Evolutionary conservation across 1,140 invertebrate species (phyloP), one percentile per base, ranked within the genome.

Genomic region (Bombus confusus): DNA sequence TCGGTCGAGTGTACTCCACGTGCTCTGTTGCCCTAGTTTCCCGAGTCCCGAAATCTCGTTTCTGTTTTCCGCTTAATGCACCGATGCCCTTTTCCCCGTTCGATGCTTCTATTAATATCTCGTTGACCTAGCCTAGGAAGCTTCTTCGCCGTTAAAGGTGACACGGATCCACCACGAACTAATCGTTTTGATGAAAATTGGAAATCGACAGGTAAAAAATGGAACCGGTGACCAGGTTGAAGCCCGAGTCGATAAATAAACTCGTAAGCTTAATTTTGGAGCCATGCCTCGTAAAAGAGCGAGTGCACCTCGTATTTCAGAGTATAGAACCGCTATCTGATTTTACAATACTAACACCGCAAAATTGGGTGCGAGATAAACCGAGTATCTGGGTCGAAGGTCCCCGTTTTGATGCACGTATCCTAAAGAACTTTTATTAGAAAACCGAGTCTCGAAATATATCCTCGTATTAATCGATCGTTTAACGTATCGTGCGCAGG

Each of bases 11-110:
- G 62, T 71, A 59, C 71, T 84, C 74, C 88, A 87, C 81, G 88
- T 84, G 88, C 74, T 85, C 37, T 12, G 66, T 76, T 90, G 88
- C 28, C 88, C 88, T 66, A 90, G 77, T 92, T 93, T 79, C 62
- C 78, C 85, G 28, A 86, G 72, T 86, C 85, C 86, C 87, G 71
- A 92, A 91, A 90, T 87, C 88, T 84, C 79, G 71, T 87, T 76
- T 81, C 72, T 86, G 31, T 86, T 86, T 80, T 37, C 74, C 83
- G 72, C 72, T 88, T 76, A 39, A 73, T 66, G 68, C 83, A 80
- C 57, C 83, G 57, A 41, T 62, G 41, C 76, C 22, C 47, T 52
- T 41, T 57, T 18, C 66, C 52, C 8, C 47, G 37, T n/a, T 31
- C 66, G 64, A 77, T 13, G 52, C 28, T 71, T 15, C 77, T 85